Evolutionary conservation across 2,888 invertebrate genomes (phyloP), one percentile per base, ranked within the genome.

Genomic region (Erebia ligea): DNA sequence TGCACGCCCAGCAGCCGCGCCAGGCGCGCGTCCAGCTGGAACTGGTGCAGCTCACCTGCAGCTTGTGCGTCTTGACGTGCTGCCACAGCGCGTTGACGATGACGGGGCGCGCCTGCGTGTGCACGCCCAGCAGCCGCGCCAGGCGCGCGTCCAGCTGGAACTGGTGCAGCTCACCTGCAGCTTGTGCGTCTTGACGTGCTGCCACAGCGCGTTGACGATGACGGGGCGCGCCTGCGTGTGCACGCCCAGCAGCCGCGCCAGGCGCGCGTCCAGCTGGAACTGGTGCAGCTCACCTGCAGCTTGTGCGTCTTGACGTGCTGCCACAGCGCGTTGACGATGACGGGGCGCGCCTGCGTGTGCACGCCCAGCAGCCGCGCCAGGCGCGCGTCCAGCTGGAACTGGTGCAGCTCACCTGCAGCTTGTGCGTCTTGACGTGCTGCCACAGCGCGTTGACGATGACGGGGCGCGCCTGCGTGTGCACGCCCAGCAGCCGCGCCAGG

Each of bases 41-140:
- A 99, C 94, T 99, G 99, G 99, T 99, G 92, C 99, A 99, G 68
- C 99, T 97, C 68, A 99, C 99, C 54, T 54, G 90, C 78, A 97
- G 93, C 62, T 94, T 96, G 88, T 99, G 99, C 50, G 99, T 99
- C 94, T 99, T 99, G 78, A 99, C 99, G 91, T 99, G 99, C 94
- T 99, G 99, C 99, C 99, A 99, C 59, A 99, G 95, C 57, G 99
- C 99, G 82, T 98, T 98, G 79, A 99, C 99, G 78, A 99, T 99
- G 67, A 99, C 99, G 76, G 99, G 98, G 19, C 99, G 94, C 1
- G 99, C 99, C 91, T 99, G 98, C 11, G 99, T 99, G 91, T 99
- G 99, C 72, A 99, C 98, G 70, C 99, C 99, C 74, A 99, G 94
- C 76, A 99, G 94, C 61, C 99, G 95, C 63, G 99, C 99, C 82